Evolutionary conservation across 2,888 invertebrate species (phyloP), one percentile per base, ranked within the genome.

Genomic region (Terebella lapidaria): DNA sequence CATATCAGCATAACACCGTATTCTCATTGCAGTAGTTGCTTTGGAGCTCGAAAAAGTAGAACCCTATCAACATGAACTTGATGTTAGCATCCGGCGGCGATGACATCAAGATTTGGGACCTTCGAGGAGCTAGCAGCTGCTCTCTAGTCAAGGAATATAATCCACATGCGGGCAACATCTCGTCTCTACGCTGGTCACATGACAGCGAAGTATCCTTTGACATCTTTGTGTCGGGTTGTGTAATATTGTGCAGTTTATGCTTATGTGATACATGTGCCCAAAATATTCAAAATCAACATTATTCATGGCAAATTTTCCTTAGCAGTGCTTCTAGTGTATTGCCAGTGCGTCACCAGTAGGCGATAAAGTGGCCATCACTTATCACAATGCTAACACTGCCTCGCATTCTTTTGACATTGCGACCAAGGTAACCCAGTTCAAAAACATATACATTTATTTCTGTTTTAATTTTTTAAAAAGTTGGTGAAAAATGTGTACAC

Each of bases 51-150:
- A n/a, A n/a, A n/a, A n/a, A n/a, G n/a, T n/a, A n/a, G n/a, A n/a
- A n/a, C n/a, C n/a, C n/a, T n/a, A n/a, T n/a, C n/a, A n/a, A n/a
- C 22, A 49, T 5, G 49, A 49, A 65, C 4, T 5, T 73, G 27
- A 67, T 63, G 51, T 61, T 77, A 26, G 74, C 74, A 10, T 73
- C 77, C 54, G 74, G 72, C 10, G 77, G 76, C 1, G 76, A 77
- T 67, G 75, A 77, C 61, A 70, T 77, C 26, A 76, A 73, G 59
- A 54, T 78, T 18, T 78, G 77, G 78, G 75, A 77, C 59, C 64
- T 63, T 26, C 53, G 57, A 57, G 58, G 65, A n/a, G 65, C 64
- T 29, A 57, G 57, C 59, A 63, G 69, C 46, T 74, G 70, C 62
- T 60, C 67, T 26, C 59, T 72, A 29, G 46, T 70, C 1, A 71